Base-by-base conservation (phyloP, 2,797 vertebrate genomes). In the Chaetodon trifasciatus region DNA sequence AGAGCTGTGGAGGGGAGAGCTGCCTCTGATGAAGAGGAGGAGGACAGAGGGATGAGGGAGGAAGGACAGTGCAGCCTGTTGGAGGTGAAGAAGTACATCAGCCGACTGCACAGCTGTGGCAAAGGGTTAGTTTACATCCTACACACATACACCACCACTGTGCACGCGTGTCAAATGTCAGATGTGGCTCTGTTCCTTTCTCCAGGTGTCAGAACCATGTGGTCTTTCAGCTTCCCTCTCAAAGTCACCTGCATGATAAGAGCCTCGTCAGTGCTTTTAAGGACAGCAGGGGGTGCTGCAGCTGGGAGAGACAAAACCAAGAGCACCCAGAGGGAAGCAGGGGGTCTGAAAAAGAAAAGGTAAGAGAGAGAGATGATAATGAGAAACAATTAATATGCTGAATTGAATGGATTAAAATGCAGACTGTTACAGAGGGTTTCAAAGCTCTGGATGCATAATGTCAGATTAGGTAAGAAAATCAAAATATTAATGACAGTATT, bases 11-110 rank as follows among this genome's bases (percentile, higher is more conserved):
- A 96, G 73, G 95, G 96, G 1, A 92, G 76, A 69, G 95, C 95
- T 28, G 94, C 95, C 3, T 96, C 95, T 3, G 96, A 96, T 61
- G 95, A 96, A 74, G 96, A 96, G 58, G 95, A 95, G 78, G 94
- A 95, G 42, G 90, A 94, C 74, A 57, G 74, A 47, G 55, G 40
- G 2, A n/a, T 5, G 40, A 67, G 23, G 15, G 74, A 85, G 67
- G 87, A 86, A 47, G 90, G 81, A 7, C 88, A 83, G 55, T 70
- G 86, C 86, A 89, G 90, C 76, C 79, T 73, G 60, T 3, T 63
- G 72, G 93, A 94, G 73, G 87, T 64, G 83, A 94, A 92, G 84
- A 92, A 86, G 70, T 79, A 82, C 58, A 63, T 74, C 46, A 85
- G 82, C 64, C 89, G 50, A 40, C 72, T 85, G 13, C 91, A 90